Base-by-base conservation (phyloP, 2,797 vertebrate species). In the Poecilia wingei region DNA sequence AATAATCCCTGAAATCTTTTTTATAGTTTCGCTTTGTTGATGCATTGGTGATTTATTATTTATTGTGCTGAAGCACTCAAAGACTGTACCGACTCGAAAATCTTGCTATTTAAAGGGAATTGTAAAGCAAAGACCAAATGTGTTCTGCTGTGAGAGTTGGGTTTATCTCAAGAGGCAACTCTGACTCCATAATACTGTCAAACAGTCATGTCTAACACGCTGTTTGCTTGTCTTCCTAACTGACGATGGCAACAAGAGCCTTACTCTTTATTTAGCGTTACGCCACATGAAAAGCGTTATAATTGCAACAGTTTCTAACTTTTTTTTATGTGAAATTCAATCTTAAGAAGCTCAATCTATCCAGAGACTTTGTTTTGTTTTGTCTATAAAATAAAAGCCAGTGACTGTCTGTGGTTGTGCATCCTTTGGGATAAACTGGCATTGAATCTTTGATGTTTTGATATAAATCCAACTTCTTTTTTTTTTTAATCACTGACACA, bases 381-480 rank as follows among this genome's bases (percentile, higher is more conserved):
- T 84, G 82, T 88, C 81, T 84, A 73, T 77, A 85, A 88, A 90
- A 89, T 87, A 87, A 89, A 92, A 93, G 83, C 85, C 90, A 80
- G 87, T 85, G 85, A 84, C 89, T 88, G 90, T 90, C 87, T 94
- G 86, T 86, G 89, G 84, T 86, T 79, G 83, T 74, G 84, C 89
- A 86, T 92, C 88, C 89, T 85, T 78, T 86, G 81, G 90, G 91
- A 87, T 83, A 57, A 61, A 78, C n/a, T 79, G 86, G 84, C 89
- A 86, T 92, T 95, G 91, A 95, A 95, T 96, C 93, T 95, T 94
- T 96, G 87, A 96, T 96, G 91, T 87, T 95, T 95, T 96, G 88
- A 96, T 95, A 91, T 88, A 94, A 95, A 95, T 93, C 89, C 93
- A 45, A 45, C 90, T 25, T 9, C 4, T 20, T 49, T 85, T 20